Base-by-base conservation (phyloP, 2,888 invertebrate genomes). In the Fragum whitleyi region DNA sequence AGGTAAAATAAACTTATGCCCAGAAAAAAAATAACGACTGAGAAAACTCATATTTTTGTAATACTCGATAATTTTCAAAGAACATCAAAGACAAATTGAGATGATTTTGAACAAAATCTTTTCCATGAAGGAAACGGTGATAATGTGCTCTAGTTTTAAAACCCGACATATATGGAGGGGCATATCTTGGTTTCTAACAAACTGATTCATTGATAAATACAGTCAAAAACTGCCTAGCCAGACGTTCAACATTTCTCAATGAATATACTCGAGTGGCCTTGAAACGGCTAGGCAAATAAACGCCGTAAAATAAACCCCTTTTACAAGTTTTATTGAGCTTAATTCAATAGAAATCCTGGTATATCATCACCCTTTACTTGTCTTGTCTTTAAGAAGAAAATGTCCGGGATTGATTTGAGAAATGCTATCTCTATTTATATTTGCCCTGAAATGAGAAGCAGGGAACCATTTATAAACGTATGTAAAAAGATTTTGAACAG, bases 161-260 rank as follows among this genome's bases (percentile, higher is more conserved):
- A 47, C 47, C n/a, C 47, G 47, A 47, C 47, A 47, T 5, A 47
- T 47, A 47, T 47, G n/a, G 47, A 47, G 14, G 7, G 61, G 62
- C 73, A 81, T 81, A 53, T 77, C 74, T 81, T 42, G 77, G 80
- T 81, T 74, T 69, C 80, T 73, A 81, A 59, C 53, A 55, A 77
- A 70, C 47, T 39, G 57, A 81, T 81, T 77, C 81, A 81, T 81
- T 81, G 81, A 81, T 81, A 81, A 81, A 81, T 76, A 71, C 26
- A 26, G 57, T 62, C 32, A 75, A 51, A 69, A 68, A 23, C 23
- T 51, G 47, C 68, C 69, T 69, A 42, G 62, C 36, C 28, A 19
- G 69, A 62, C 61, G 73, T 59, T 74, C 59, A 67, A 23, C 36
- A 59, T 69, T 74, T 80, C 76, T 80, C 68, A 80, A 80, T 80